These are phyloP conservation scores for Crypturellus tataupa DNA, from an alignment of 2,797 vertebrate genomes.

Conservation along the genomic window DNA sequence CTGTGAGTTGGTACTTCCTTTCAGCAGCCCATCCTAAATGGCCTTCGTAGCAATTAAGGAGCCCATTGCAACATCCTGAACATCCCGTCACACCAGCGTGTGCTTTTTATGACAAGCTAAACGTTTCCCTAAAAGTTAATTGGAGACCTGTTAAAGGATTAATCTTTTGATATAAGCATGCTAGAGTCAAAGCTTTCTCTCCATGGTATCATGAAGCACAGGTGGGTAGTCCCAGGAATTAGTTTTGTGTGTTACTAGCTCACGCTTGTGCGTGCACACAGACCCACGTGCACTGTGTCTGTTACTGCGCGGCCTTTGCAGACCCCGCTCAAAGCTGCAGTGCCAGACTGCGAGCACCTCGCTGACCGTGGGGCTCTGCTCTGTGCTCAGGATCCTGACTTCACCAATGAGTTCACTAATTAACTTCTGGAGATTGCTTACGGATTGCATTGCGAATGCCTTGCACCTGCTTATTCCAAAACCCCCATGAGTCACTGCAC, in stretches of 20 bases:
- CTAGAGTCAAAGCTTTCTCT: neutral
- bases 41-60: neutral
- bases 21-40: neutral
- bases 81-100: neutral
- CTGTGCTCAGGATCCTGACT: neutral
- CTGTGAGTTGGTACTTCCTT: neutral
- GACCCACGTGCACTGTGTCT: neutral
- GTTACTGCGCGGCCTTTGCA: neutral
- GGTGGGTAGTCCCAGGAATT: neutral
- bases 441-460: neutral
- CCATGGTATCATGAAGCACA: neutral
- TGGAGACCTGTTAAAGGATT: neutral
- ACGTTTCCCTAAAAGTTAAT: neutral
- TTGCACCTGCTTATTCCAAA: neutral
- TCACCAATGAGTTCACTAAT: neutral
- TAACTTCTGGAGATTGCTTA: neutral
- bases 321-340: neutral
- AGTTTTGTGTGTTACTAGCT: neutral
- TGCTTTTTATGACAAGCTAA: neutral
- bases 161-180: neutral
- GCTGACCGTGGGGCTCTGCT: neutral
- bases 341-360: neutral
- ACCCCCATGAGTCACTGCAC: neutral
- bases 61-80: neutral
- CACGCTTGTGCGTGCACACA: neutral